Evolutionary conservation across 2,888 invertebrate species (phyloP).

Genomic region (Venustoraphidia nigricollis): DNA sequence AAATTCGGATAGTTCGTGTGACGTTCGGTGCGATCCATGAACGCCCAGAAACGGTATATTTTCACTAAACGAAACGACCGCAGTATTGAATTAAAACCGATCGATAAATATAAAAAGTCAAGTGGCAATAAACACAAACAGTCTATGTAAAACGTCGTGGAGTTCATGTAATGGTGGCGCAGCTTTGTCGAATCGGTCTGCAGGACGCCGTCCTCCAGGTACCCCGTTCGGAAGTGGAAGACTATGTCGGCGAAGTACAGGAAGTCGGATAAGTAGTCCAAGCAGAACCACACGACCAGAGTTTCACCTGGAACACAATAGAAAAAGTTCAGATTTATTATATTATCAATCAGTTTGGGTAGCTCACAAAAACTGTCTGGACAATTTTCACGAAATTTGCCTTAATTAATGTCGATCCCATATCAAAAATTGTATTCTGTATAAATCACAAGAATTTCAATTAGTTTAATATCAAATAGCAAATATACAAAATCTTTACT

Average conservation of each 20-base stretch:
- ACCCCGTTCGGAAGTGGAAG: constrained; percentile 95
- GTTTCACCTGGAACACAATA: constrained; percentile 51
- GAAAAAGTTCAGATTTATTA: no score
- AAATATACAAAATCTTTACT: no score
- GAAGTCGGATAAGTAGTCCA: constrained; percentile 94
- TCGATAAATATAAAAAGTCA: constrained; percentile 95
- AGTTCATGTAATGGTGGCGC: constrained; percentile 95
- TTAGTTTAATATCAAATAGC: no score
- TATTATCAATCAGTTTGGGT: no score
- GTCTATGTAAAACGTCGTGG: constrained; percentile 89
- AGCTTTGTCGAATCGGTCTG: constrained; percentile 91
- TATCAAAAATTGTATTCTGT: no score
- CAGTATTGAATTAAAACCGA: constrained; percentile 91
- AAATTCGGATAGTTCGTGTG: constrained; percentile 98
- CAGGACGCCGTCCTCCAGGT: constrained; percentile 92
- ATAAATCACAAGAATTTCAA: no score
- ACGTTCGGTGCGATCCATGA: constrained; percentile 94
- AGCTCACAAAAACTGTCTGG: no score
- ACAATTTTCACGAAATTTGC: no score
- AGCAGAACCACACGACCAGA: constrained; percentile 85
- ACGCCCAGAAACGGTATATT: constrained; percentile 96
- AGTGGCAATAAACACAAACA: constrained; percentile 93
- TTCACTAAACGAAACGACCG: constrained; percentile 92
- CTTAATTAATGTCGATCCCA: no score
- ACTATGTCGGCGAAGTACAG: constrained; percentile 91